Percentiles rank a stretch among this genome's conserved stretches.
Conservation (phyloP, 2,888 invertebrate genomes). For the Drosophila acutilabella region DNA sequence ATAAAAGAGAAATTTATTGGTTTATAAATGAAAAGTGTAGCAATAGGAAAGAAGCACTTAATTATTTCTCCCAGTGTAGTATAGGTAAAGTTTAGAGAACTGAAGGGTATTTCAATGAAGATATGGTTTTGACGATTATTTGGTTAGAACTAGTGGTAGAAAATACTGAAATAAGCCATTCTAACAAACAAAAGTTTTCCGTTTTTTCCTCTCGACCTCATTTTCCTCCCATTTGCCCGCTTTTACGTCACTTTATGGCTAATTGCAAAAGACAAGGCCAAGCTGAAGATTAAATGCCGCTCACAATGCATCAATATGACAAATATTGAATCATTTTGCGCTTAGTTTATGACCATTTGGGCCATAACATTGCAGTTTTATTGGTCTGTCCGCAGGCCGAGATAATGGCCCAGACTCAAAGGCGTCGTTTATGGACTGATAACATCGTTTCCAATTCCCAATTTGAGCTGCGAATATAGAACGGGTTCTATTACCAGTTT, state of each 20-base stretch:
- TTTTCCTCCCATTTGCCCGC: background rate
- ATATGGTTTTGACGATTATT: background rate
- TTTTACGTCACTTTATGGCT: background rate
- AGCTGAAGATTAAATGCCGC: background rate
- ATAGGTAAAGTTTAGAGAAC: no score
- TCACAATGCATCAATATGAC: constrained; percentile 22
- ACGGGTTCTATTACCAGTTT: constrained; percentile 8
- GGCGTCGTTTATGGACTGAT: constrained; percentile 74
- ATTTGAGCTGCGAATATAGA: constrained; percentile 13
- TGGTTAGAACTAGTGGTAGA: no score
- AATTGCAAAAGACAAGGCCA: constrained; percentile 12
- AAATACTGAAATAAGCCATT: no score
- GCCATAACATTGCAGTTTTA: constrained; percentile 53
- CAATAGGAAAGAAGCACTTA: no score
- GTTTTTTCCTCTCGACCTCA: no score
- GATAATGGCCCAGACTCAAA: constrained; percentile 71
- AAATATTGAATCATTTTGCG: constrained; percentile 27
- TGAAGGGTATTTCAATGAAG: background rate
- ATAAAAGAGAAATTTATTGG: no score
- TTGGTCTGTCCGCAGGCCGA: constrained; percentile 3
- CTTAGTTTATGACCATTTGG: constrained; percentile 51
- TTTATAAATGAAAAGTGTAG: no score
- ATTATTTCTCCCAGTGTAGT: no score
- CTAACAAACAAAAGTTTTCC: no score
- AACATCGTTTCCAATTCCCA: constrained; percentile 28